These are phyloP conservation scores for Puffinus mauretanicus DNA, from an alignment of 2,113 vertebrate genomes.

Conservation along the genomic window DNA sequence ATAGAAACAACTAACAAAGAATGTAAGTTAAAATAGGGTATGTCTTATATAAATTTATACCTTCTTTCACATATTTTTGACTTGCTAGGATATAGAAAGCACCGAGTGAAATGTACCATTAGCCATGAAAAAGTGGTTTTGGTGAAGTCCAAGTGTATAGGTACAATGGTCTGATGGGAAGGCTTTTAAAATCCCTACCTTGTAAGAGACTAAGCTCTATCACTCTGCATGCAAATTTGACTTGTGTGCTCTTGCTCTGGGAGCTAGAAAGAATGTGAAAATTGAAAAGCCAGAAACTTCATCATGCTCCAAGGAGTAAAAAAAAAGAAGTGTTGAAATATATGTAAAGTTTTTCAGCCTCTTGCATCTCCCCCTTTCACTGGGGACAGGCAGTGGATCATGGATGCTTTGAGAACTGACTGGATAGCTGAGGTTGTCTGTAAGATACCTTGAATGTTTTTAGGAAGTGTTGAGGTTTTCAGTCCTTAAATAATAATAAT, in stretches of 20 bases:
- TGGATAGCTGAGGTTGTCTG: not conserved
- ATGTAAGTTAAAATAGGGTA: not conserved
- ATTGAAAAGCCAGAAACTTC: not conserved
- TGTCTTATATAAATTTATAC: not conserved
- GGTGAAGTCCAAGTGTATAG: not conserved
- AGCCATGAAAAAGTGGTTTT: not conserved
- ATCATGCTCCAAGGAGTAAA: not conserved
- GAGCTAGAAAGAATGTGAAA: not conserved
- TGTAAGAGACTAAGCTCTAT: not conserved
- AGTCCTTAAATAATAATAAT: not conserved
- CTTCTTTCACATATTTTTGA: not conserved
- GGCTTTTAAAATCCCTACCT: not conserved
- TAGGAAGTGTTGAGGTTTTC: not conserved
- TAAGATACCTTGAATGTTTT: not conserved
- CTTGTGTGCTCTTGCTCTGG: not conserved
- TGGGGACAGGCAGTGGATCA: not conserved
- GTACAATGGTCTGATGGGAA: not conserved
- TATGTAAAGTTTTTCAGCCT: not conserved
- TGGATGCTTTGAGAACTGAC: not conserved
- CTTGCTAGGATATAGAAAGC: not conserved
- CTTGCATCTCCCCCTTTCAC: not conserved
- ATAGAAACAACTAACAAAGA: not conserved
- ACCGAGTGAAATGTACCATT: not conserved
- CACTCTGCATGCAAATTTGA: not conserved
- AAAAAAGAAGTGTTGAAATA: not conserved